These are phyloP conservation scores for Platyura marginata DNA, from an alignment of 1,140 invertebrate species.

Conservation along the genomic window DNA sequence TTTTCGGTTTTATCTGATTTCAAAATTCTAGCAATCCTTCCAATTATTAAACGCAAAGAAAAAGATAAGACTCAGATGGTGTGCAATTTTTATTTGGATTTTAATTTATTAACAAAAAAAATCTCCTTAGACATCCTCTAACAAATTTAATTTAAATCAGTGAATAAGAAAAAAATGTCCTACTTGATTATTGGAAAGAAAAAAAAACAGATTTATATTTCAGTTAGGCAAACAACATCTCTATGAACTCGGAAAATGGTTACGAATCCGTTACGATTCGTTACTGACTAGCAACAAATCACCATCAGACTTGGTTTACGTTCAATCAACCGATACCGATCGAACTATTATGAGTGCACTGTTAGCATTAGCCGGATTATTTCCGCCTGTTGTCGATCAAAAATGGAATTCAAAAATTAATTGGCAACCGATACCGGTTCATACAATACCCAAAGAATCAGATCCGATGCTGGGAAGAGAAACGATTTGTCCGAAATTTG, in stretches of 20 bases:
- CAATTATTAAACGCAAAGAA: too few species aligned
- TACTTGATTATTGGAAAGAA: background rate
- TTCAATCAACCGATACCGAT: background rate
- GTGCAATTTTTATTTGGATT: too few species aligned
- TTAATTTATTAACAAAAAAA: too few species aligned
- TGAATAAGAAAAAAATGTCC: too few species aligned
- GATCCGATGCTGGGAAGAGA: too few species aligned
- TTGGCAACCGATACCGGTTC: background rate
- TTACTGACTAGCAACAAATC: background rate
- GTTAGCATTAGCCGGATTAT: background rate
- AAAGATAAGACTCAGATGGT: too few species aligned
- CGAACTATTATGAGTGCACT: background rate
- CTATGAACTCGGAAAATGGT: background rate
- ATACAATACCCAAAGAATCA: background rate
- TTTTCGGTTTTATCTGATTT: too few species aligned
- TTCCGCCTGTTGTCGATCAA: background rate
- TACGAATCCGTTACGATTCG: background rate
- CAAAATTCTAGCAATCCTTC: too few species aligned
- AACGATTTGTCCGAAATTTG: background rate
- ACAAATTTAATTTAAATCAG: too few species aligned
- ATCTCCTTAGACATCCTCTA: too few species aligned
- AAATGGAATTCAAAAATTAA: background rate
- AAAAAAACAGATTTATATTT: background rate
- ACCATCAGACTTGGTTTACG: background rate
- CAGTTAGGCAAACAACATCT: background rate